phyloP scores from a whole-genome alignment of 1,140 invertebrate species.

The Sinonovacula constricta region DNA sequence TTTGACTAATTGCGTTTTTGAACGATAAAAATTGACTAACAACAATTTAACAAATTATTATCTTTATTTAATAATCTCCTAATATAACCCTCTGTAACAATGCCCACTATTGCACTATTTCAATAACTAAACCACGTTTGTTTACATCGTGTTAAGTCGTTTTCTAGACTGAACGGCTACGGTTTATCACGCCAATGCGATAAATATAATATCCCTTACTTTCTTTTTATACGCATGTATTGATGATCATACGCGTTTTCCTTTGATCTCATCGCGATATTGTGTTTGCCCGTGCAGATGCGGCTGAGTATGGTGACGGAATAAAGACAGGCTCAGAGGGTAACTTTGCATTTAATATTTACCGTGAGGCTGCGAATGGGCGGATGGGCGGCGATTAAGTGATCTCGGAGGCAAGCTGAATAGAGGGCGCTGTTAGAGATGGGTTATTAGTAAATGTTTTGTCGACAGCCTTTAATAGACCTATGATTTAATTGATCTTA shows the following conservation, averaged over 20 bases:
- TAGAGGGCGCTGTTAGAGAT: slow-evolving; percentile 8
- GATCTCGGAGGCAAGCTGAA: slow-evolving; percentile 24
- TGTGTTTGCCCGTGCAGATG: slow-evolving; percentile 44
- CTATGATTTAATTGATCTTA: slow-evolving; percentile 49
- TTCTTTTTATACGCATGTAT: slow-evolving; percentile 32
- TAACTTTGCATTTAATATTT: slow-evolving; percentile 19
- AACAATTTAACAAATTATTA: too few species aligned
- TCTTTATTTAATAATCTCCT: too few species aligned
- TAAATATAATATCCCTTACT: slow-evolving; percentile 64
- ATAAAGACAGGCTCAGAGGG: slow-evolving; percentile 33
- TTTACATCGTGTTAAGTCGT: background rate
- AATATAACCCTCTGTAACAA: too few species aligned
- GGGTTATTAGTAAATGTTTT: slow-evolving; percentile 51
- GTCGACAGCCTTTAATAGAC: slow-evolving; percentile 36
- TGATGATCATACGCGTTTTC: slow-evolving; percentile 19
- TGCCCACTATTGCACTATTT: too few species aligned
- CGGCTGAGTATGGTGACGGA: slow-evolving; percentile 30
- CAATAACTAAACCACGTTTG: too few species aligned
- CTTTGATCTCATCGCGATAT: slow-evolving; percentile 50
- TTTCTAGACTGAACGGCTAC: slow-evolving; percentile 21
- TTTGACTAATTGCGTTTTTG: too few species aligned
- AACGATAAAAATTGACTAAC: too few species aligned
- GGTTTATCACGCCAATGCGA: slow-evolving; percentile 52
- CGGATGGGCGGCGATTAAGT: slow-evolving; percentile 26
- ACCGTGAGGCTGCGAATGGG: background rate